Base-by-base conservation (phyloP, 2,888 invertebrate genomes). In the Agrochola lota region DNA sequence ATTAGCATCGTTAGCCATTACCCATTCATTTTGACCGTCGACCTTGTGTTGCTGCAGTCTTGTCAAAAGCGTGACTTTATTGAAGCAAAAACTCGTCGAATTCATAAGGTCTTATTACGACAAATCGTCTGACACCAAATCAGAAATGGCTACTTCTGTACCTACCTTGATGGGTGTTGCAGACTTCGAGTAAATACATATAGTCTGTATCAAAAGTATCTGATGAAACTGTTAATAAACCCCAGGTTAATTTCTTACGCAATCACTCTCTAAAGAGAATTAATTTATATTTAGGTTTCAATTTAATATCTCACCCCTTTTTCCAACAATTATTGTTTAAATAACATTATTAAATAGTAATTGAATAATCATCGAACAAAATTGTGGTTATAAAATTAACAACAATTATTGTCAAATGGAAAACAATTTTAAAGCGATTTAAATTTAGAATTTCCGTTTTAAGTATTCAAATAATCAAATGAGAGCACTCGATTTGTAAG, bases 91-190 rank as follows among this genome's bases (percentile, higher is more conserved):
- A 81, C 26, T 71, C 60, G 62, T 55, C 35, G 30, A 82, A 77
- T 77, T 68, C 78, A 77, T 71, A 81, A 81, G 78, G 83, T 77
- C 71, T 82, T 68, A 67, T 81, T 80, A 82, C 77, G n/a, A 71
- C 67, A 82, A 81, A 60, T 55, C 55, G 35, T n/a, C 46, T 23
- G 57, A 23, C 12, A 8, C 30, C 35, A 4, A 71, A 63, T 57
- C 6, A 11, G 55, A 57, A 60, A 52, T 46, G 8, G 15, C 26
- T 63, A 8, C 3, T 11, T 69, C 2, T 49, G 35, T 35, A 35
- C 35, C n/a, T 46, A 2, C 15, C 55, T 71, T 63, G 26, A 78
- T 20, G 12, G 1, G 0, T 52, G 15, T 62, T 26, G 62, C 55
- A 55, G 6, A 55, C 20, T 52, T 35, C 35, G n/a, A 68, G 6